These are phyloP conservation scores for Podocnemis expansa DNA, from an alignment of 2,113 vertebrate genomes.

Conservation along the genomic window DNA sequence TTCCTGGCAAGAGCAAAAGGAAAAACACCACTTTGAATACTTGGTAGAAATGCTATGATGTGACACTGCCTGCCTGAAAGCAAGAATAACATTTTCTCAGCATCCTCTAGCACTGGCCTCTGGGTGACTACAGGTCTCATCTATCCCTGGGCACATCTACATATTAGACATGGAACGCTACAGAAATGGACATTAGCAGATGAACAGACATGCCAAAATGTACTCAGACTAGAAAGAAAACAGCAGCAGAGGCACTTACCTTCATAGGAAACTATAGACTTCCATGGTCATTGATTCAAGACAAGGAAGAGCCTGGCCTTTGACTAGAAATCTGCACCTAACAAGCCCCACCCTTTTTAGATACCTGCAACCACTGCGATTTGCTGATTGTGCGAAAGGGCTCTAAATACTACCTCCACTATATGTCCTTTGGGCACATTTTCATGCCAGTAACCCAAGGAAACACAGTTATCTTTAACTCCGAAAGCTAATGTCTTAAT, in stretches of 20 bases:
- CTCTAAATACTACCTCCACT: not conserved
- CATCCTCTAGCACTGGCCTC: fast-evolving
- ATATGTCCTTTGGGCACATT: not conserved
- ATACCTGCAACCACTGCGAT: not conserved
- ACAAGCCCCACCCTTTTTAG: not conserved
- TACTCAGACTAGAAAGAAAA: not conserved
- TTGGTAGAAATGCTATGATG: not conserved
- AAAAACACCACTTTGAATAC: not conserved
- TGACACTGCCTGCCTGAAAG: not conserved
- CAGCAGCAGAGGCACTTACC: fast-evolving
- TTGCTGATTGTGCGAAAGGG: not conserved
- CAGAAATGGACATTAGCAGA: not conserved
- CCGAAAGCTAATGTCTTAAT: fast-evolving
- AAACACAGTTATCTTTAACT: fast-evolving
- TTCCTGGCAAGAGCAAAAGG: conserved; percentile 79
- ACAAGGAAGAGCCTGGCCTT: not conserved
- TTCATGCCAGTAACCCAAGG: not conserved
- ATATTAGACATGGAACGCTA: not conserved
- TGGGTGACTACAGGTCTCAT: not conserved
- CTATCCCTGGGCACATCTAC: fast-evolving
- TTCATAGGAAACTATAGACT: not conserved
- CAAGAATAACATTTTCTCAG: not conserved
- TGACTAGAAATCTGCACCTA: not conserved
- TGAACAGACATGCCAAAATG: not conserved
- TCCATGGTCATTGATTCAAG: not conserved